Percentiles rank a stretch among this genome's conserved stretches.
Evolutionary conservation across 1,140 invertebrate species (phyloP).

Genomic region (Tetramorium simillimum): DNA sequence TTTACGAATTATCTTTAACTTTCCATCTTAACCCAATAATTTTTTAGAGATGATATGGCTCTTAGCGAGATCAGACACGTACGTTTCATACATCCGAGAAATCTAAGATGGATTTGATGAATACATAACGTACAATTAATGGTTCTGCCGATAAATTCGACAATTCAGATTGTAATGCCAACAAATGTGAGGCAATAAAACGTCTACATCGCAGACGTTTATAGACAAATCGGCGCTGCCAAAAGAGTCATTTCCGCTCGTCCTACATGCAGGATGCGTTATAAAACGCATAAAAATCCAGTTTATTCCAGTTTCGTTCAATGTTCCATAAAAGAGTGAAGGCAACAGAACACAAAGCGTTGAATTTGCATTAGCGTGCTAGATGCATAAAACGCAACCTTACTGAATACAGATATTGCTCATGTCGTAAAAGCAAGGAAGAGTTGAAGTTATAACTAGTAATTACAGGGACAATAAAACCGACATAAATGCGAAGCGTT

Average conservation of each 20-base stretch:
- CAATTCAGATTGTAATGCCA: neutral
- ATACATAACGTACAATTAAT: neutral
- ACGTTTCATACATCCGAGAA: neutral
- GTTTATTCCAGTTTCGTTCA: neutral
- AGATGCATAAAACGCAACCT: neutral
- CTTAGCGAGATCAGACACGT: neutral
- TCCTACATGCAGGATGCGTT: slow-evolving; percentile 15
- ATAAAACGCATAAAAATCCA: neutral
- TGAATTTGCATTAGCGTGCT: slow-evolving; percentile 26
- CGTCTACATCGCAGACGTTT: neutral
- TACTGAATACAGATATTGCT: neutral
- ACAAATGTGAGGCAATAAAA: slow-evolving; percentile 35
- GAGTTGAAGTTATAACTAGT: slow-evolving; percentile 27
- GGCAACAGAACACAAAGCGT: neutral
- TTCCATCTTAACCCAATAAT: neutral
- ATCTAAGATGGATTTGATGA: neutral
- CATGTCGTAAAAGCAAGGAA: slow-evolving; percentile 13
- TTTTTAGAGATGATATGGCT: neutral
- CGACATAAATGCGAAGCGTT: neutral
- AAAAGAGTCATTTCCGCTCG: slow-evolving; percentile 25
- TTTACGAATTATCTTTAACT: neutral
- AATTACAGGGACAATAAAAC: neutral
- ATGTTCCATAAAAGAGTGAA: neutral
- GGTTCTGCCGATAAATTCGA: neutral
- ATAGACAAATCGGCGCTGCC: slow-evolving; percentile 9